phyloP scores from a whole-genome alignment of 2,113 vertebrate genomes.

The Entomyzon cyanotis region DNA sequence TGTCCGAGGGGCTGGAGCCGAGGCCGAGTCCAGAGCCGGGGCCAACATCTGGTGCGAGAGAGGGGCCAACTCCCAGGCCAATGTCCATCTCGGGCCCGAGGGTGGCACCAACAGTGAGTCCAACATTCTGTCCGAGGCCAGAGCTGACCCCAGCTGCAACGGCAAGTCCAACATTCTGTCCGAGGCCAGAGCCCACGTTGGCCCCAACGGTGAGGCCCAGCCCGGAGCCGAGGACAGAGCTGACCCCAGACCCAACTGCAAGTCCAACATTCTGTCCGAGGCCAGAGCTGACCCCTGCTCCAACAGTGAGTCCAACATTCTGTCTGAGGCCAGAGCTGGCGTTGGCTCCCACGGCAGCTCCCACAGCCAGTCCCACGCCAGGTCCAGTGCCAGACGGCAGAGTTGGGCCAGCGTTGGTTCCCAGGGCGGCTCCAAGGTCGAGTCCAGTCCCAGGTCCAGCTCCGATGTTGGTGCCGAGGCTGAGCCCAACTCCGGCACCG shows the following conservation, averaged over 20 bases:
- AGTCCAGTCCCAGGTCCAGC: neutral
- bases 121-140: rapidly evolving
- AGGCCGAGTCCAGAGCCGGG: neutral
- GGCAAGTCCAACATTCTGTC: too few species aligned
- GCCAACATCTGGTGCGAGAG: rapidly evolving
- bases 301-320: rapidly evolving
- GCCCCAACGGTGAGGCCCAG: too few species aligned
- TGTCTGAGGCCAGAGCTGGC: neutral
- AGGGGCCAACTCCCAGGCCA: neutral
- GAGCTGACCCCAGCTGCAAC: neutral
- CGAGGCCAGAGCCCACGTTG: too few species aligned
- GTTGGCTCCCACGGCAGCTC: neutral
- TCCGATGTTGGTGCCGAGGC: neutral
- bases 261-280: neutral
- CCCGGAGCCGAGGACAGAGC: rapidly evolving
- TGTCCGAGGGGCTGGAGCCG: neutral
- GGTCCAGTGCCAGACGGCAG: neutral
- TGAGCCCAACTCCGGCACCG: neutral
- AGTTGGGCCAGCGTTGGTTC: rapidly evolving
- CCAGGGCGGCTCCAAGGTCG: rapidly evolving
- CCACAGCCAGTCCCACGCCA: neutral
- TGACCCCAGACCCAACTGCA: neutral
- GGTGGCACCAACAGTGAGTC: neutral
- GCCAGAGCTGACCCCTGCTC: rapidly evolving
- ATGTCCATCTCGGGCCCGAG: neutral